Evolutionary conservation across 2,888 invertebrate genomes (phyloP).

Genomic region (Torymus texanus): DNA sequence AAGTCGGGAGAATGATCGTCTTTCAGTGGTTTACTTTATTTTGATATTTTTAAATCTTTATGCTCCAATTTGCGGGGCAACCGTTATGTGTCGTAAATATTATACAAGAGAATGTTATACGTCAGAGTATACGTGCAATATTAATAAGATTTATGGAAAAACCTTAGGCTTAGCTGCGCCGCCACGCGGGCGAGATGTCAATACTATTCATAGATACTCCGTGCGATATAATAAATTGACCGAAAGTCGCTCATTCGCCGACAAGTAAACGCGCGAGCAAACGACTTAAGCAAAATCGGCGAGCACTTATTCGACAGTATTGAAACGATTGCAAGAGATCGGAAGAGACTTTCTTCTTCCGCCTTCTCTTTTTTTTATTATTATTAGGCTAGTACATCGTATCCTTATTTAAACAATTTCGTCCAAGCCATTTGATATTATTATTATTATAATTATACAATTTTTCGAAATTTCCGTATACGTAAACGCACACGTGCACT

Average conservation of each 20-base stretch:
- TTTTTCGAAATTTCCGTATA: neutral
- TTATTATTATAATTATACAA: slow-evolving; percentile 15
- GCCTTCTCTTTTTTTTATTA: neutral
- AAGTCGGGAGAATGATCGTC: neutral
- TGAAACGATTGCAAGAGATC: neutral
- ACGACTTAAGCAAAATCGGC: slow-evolving; percentile 27
- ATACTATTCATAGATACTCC: too few relatives aligned
- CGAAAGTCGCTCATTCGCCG: neutral
- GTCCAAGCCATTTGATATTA: slow-evolving; percentile 7
- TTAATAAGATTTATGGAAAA: slow-evolving; percentile 1
- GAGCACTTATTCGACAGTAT: slow-evolving; percentile 49
- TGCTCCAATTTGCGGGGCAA: neutral
- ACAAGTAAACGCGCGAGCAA: neutral
- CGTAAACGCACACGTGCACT: neutral
- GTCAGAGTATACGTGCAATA: slow-evolving; percentile 25
- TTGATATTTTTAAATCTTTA: slow-evolving; percentile 20
- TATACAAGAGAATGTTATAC: too few relatives aligned
- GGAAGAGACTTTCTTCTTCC: neutral
- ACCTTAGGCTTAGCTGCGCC: too few relatives aligned
- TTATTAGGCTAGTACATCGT: neutral
- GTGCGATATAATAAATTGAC: neutral
- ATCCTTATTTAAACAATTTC: slow-evolving; percentile 13
- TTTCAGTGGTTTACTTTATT: slow-evolving; percentile 1
- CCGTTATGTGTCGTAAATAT: too few relatives aligned
- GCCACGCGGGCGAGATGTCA: too few relatives aligned